Percentiles rank a stretch among this genome's conserved stretches.
Evolutionary conservation across 1,140 invertebrate species (phyloP).

Genomic region (Sarcophaga peregrina): DNA sequence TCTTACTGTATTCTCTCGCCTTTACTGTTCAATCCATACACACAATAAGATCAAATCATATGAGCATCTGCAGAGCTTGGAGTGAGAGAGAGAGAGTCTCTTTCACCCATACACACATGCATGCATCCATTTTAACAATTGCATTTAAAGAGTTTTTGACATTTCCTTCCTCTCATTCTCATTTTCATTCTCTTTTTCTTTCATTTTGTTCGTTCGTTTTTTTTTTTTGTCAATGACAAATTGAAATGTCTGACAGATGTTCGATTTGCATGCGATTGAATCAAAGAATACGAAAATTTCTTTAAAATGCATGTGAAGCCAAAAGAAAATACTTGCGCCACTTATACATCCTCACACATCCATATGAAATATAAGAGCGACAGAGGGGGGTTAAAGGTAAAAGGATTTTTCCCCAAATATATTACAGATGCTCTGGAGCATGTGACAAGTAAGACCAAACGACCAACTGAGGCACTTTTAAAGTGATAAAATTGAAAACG

Average conservation of each 20-base stretch:
- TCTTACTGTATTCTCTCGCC: too few species aligned
- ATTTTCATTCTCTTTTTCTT: too few species aligned
- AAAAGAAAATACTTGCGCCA: too few species aligned
- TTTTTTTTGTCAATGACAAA: constrained; percentile 27
- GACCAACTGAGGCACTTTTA: background rate
- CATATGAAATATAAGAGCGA: background rate
- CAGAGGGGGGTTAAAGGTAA: background rate
- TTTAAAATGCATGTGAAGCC: background rate
- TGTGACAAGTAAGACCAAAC: background rate
- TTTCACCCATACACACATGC: too few species aligned
- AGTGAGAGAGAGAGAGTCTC: too few species aligned
- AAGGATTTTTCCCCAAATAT: background rate
- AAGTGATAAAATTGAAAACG: too few species aligned
- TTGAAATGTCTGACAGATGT: constrained; percentile 39
- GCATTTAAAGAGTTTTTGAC: constrained; percentile 35
- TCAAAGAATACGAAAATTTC: constrained; percentile 5
- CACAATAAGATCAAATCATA: background rate
- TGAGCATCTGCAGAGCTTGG: background rate
- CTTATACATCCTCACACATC: background rate
- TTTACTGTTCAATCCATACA: background rate
- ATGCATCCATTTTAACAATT: background rate
- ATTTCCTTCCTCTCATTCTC: background rate
- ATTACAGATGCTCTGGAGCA: background rate
- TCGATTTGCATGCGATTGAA: constrained; percentile 35
- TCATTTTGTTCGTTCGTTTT: too few species aligned